Conservation (phyloP, 92 coral and sea anemone genomes). For the Blastomussa wellsi region DNA sequence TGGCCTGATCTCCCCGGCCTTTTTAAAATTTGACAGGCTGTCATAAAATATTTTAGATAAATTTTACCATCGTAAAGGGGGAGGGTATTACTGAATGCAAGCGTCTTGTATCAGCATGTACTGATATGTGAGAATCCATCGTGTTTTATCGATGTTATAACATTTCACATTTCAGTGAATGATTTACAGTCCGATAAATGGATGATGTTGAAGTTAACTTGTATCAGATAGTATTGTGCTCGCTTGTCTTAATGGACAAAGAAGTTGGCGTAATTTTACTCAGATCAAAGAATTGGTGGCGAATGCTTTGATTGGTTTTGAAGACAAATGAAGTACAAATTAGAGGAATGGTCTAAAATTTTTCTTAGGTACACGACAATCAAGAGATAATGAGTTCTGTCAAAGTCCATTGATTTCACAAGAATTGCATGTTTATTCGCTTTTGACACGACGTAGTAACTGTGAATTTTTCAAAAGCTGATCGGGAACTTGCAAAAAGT, state of each 20-base stretch:
- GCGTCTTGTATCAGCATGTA: background rate
- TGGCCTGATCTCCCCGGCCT: background rate
- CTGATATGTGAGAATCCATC: background rate
- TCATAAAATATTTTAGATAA: background rate
- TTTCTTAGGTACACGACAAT: background rate
- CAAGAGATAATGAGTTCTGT: background rate
- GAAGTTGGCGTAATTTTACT: constrained; percentile 7
- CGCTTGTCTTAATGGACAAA: background rate
- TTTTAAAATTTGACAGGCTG: background rate
- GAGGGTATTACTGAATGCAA: background rate
- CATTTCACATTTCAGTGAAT: no score
- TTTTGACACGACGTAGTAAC: background rate
- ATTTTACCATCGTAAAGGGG: background rate
- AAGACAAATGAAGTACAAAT: background rate
- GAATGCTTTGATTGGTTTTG: background rate
- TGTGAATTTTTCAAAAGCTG: background rate
- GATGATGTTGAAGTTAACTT: background rate
- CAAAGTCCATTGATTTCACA: background rate
- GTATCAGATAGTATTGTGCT: background rate
- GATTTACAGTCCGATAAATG: background rate
- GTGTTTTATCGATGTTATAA: no score
- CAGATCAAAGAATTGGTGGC: no score
- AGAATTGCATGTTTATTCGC: background rate
- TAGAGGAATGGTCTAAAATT: background rate
- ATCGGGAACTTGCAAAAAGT: background rate